phyloP scores from a whole-genome alignment of 2,888 invertebrate species.

The Nemotelus nigrinus region DNA sequence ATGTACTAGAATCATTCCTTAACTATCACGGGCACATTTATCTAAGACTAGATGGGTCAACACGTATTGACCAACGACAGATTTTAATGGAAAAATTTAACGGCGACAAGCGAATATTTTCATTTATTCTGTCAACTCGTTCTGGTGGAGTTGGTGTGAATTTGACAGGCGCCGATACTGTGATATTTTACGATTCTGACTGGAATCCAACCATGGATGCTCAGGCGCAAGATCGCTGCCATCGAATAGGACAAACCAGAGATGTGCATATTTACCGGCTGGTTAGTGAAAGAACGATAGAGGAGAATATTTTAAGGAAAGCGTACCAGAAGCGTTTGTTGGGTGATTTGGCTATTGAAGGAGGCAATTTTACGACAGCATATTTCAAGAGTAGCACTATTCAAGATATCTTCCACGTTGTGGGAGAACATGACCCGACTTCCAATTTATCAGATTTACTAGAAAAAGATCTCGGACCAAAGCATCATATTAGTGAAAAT shows the following conservation, averaged over 20 bases:
- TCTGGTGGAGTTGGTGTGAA: conserved; percentile 98
- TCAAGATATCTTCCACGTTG: conserved; percentile 88
- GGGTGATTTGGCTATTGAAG: conserved; percentile 97
- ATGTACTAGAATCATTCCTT: conserved; percentile 96
- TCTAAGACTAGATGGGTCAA: conserved; percentile 94
- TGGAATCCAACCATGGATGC: conserved; percentile 99
- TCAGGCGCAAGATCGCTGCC: conserved; percentile 95
- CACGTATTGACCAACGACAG: conserved; percentile 93
- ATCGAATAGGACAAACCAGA: conserved; percentile 98
- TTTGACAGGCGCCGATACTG: conserved; percentile 98
- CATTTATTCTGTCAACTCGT: conserved; percentile 96
- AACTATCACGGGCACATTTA: conserved; percentile 97
- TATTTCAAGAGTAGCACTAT: conserved; percentile 94
- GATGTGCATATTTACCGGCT: conserved; percentile 99
- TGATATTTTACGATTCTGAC: conserved; percentile 99
- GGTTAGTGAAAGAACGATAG: conserved; percentile 96
- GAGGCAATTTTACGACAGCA: conserved; percentile 97
- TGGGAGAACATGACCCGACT: conserved; percentile 71
- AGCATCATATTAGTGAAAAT: conserved; percentile 53
- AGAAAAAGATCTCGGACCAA: conserved; percentile 66
- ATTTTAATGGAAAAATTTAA: conserved; percentile 97
- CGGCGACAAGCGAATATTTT: conserved; percentile 92
- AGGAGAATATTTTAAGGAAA: conserved; percentile 99
- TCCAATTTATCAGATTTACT: conserved; percentile 70
- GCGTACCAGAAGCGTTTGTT: conserved; percentile 96